Percentiles rank a stretch among this genome's conserved stretches.
These are phyloP conservation scores for Helarctos malayanus DNA, from an alignment of 2,797 vertebrate species.

Conservation along the genomic window DNA sequence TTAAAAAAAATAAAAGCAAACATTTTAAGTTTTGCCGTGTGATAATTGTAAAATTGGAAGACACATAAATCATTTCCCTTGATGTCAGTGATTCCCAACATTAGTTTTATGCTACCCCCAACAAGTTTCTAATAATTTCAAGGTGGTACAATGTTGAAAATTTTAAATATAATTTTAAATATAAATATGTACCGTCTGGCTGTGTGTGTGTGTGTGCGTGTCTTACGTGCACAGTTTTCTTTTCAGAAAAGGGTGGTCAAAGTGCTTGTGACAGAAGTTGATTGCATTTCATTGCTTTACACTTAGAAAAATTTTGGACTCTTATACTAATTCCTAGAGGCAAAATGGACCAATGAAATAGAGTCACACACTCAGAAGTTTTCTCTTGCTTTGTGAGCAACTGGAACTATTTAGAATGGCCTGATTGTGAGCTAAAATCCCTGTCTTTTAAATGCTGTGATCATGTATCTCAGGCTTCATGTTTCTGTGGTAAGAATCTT, in stretches of 20 bases:
- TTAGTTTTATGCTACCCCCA: constrained; percentile 21
- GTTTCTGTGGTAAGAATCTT: constrained; percentile 5
- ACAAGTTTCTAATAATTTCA: constrained; percentile 28
- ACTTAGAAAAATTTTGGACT: neutral
- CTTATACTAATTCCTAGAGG: neutral
- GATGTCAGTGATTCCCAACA: constrained; percentile 3
- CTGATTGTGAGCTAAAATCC: neutral
- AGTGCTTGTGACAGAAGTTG: neutral
- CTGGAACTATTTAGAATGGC: neutral
- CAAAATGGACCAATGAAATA: constrained; percentile 1
- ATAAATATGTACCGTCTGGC: neutral
- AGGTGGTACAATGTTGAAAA: neutral
- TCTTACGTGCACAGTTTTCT: neutral
- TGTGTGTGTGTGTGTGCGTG: neutral
- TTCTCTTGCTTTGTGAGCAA: neutral
- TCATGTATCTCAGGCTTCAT: neutral
- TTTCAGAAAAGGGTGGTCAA: neutral
- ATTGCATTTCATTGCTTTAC: neutral
- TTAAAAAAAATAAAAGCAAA: neutral
- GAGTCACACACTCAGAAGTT: neutral
- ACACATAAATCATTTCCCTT: constrained; percentile 46
- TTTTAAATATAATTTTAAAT: constrained; percentile 45
- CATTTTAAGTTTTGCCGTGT: constrained; percentile 61
- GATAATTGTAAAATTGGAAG: constrained; percentile 52
- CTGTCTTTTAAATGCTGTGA: neutral